Evolutionary conservation across 64 coral and sea anemone species (phyloP), one percentile per base, ranked within the genome.

Genomic region (Montipora capricornis): DNA sequence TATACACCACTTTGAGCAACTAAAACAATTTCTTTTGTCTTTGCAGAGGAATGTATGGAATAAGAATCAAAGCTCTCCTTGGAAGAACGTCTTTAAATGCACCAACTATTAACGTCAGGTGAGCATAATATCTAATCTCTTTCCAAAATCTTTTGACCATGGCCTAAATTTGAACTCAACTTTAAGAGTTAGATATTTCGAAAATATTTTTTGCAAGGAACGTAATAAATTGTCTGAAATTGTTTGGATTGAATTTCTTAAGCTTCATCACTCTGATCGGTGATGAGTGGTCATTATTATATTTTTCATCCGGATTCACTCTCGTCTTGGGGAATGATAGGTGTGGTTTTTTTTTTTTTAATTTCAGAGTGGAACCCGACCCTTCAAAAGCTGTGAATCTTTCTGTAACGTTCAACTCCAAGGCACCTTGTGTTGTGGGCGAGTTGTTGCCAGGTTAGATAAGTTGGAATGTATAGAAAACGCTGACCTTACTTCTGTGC

Each of bases 61-160:
- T 99, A 24, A 83, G 98, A 82, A 99, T 99, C 73, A 99, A 99
- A 59, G 98, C 98, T 22, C 86, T 99, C 6, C 89, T 88, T 29
- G 95, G 92, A 44, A 87, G 98, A 89, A 91, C 89, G 17, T 22
- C 95, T 7, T 53, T 99, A 57, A 95, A 99, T 89, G 95, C 98
- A 44, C 95, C 95, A 13, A 92, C 94, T 8, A 61, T 99, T 11
- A 94, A 80, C 24, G 20, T 99, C 8, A 99, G 97, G 97, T 98
- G 64, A 82, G 83, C 53, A 8, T 57, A 57, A 57, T 11, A 57
- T 57, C 53, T 57, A 11, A 57, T 57, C 1, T 57, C 53, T 11
- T 57, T 8, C 11, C 53, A 6, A 57, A 11, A 8, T 8, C 53
- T 57, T 11, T 57, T 57, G 4, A 57, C 53, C 11, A 6, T 57